Base-by-base conservation (phyloP, 2,888 invertebrate species). In the Sericinus montela region DNA sequence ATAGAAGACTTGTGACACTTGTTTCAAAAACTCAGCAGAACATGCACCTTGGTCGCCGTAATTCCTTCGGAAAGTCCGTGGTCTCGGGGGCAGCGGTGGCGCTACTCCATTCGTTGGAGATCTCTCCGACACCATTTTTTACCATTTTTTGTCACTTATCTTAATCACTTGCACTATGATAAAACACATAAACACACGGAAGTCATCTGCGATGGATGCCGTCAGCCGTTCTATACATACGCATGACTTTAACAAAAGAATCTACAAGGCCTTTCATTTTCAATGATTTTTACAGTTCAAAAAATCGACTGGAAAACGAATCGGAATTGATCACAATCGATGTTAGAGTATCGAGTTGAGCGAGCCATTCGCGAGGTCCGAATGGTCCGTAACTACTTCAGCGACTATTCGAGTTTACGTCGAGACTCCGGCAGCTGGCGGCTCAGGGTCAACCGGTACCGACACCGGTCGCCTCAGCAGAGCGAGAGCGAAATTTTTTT, bases 31-130 rank as follows among this genome's bases (percentile, higher is more conserved):
- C n/a, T 41, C 28, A 40, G 40, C 34, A 35, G 11, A 40, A 39
- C 28, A 59, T 73, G 72, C 76, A 89, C 89, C 89, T 89, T 89
- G 88, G 71, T 92, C 92, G 65, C 91, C 92, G 60, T 90, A 89
- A 68, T 91, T 89, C 67, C 90, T 80, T 60, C 91, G 83, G 47
- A 90, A 86, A 62, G 87, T 89, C 68, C 87, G 76, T 54, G 86
- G 86, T 73, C 85, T 81, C 62, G 82, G 79, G 68, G 81, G 80
- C 62, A 81, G 78, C 57, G 75, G 74, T 41, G 88, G 75, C 48
- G 82, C 66, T 72, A 78, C 66, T 71, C 89, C 73, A 60, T 76
- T 79, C 73, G 75, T 72, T 66, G 73, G 75, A 62, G 75, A 76
- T 69, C 83, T 86, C 66, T 89, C 84, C 64, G 80, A 77, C 66